Evolutionary conservation across 1,140 invertebrate species (phyloP).

Genomic region (Calliphora vicina): DNA sequence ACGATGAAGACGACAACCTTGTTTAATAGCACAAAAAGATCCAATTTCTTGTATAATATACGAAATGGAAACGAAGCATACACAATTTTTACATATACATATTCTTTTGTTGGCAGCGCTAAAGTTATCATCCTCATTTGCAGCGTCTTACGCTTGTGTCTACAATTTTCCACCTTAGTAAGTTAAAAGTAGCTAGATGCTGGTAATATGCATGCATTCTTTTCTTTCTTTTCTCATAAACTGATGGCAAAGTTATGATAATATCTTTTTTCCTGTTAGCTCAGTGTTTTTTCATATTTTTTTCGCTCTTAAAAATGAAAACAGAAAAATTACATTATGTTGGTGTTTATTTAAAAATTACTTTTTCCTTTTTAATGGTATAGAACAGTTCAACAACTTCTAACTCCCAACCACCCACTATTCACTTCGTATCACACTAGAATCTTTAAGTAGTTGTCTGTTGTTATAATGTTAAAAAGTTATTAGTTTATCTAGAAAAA

Average conservation of each 20-base stretch:
- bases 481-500: background rate
- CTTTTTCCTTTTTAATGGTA: background rate
- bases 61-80: background rate
- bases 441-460: background rate
- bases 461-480: slow-evolving; percentile 10
- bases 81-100: background rate
- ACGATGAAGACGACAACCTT: background rate
- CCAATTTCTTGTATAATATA: too few species aligned
- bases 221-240: background rate
- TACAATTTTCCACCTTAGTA: slow-evolving; percentile 13
- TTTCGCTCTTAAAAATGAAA: background rate
- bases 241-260: background rate
- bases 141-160: background rate
- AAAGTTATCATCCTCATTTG: background rate
- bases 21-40: background rate
- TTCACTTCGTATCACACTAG: background rate
- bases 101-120: background rate
- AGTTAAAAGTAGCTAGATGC: background rate
- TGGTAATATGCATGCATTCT: background rate
- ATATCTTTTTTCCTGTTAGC: background rate
- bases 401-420: background rate
- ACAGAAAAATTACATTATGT: background rate
- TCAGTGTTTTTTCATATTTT: background rate
- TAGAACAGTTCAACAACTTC: background rate
- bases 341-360: background rate